Evolutionary conservation across 2,888 invertebrate species (phyloP), one percentile per base, ranked within the genome.

Genomic region (Megalurothrips usitatus): DNA sequence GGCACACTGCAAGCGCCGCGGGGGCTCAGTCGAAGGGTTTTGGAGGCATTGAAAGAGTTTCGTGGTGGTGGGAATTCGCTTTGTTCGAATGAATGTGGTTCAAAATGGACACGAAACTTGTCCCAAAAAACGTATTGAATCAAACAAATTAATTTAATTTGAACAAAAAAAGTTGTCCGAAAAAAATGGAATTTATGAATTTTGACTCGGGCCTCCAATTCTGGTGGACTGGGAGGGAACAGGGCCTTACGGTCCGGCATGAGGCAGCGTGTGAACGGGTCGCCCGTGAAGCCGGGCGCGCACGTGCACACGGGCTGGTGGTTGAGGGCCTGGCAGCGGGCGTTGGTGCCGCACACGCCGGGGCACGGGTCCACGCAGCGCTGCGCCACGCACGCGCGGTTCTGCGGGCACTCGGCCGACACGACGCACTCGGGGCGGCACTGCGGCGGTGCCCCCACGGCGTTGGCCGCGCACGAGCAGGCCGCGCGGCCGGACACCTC

Each of bases 391-490:
- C 95, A 95, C 80, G 94, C 92, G 84, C 89, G 91, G 83, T 92
- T 89, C 81, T 88, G 84, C 0, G 90, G 85, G 86, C 94, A 94
- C 83, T 94, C 94, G 81, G 90, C 91, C 85, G 92, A 94, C 34
- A 91, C 89, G 34, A 93, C 89, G 86, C 94, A 94, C 88, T 94
- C 94, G 0, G 94, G 94, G 83, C 92, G 90, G 85, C 94, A 94
- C 82, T 92, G 89, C 0, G 93, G 93, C 26, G 93, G 93, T 0
- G 92, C 92, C 6, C 93, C 94, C 28, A 92, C 88, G 87, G 92
- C 92, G 58, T 92, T 92, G 10, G 90, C 88, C 82, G 92, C 88
- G 84, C 94, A 94, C 0, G 91, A 90, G 85, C 94, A 94, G 0
- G 92, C 91, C 0, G 93, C 91, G 82, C 92, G 89, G 79, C 89